Evolutionary conservation across 2,888 invertebrate species (phyloP).

Genomic region (Dione vanillae): DNA sequence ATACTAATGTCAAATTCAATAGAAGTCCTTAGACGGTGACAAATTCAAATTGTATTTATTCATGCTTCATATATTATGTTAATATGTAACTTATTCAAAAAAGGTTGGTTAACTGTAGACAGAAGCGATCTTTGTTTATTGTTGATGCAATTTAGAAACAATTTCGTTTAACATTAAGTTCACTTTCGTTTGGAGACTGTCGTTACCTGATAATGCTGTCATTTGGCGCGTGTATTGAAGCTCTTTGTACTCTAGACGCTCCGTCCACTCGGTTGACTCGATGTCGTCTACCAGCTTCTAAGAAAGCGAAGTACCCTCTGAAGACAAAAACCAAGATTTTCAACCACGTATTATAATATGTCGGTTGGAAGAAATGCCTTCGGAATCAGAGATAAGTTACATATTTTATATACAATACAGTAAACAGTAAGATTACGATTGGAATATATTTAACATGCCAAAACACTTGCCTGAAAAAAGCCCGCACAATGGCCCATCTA

Average conservation of each 20-base stretch:
- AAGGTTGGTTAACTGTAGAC: conserved; percentile 49
- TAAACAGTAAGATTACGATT: too few species aligned
- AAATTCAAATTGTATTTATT: conserved; percentile 21
- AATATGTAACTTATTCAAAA: conserved; percentile 38
- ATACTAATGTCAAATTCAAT: conserved; percentile 20
- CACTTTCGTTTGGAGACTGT: neutral
- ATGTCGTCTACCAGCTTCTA: conserved; percentile 91
- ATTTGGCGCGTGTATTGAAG: conserved; percentile 87
- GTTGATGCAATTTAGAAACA: conserved; percentile 36
- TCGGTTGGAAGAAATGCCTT: too few species aligned
- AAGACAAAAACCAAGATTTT: conserved; percentile 33
- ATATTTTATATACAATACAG: too few species aligned
- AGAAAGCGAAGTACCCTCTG: conserved; percentile 95
- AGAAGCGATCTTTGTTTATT: conserved; percentile 43
- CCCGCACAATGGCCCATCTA: conserved; percentile 96
- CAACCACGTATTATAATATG: too few species aligned
- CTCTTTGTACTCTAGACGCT: conserved; percentile 80
- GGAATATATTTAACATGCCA: too few species aligned
- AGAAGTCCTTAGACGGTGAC: conserved; percentile 20
- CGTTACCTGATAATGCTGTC: conserved; percentile 87
- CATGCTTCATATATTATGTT: conserved; percentile 42
- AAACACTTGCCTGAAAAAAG: conserved; percentile 87
- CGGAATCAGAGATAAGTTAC: too few species aligned
- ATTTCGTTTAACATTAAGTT: conserved; percentile 48
- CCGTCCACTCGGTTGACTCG: conserved; percentile 86